A percentile compares a stretch with the other conserved stretches of the same genome.
Conservation (phyloP, 2,888 invertebrate species). For the Latrodectus elegans region DNA sequence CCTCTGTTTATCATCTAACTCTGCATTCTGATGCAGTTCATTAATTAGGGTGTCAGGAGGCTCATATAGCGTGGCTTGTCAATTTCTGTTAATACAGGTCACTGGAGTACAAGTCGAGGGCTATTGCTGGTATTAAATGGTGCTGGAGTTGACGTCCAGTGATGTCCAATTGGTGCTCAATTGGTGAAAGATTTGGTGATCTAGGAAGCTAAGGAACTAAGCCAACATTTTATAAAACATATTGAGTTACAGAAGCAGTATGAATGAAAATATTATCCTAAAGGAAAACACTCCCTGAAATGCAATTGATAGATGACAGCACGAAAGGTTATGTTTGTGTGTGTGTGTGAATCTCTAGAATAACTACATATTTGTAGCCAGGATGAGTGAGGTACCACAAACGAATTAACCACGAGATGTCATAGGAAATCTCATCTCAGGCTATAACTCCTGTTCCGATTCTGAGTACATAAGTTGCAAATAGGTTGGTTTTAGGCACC, state of each 20-base stretch:
- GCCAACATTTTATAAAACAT: not conserved
- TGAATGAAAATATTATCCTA: not conserved
- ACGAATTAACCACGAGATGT: not conserved
- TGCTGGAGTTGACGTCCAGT: slow-evolving; percentile 7
- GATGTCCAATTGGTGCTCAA: not conserved
- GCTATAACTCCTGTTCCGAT: not conserved
- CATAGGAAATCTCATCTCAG: not conserved
- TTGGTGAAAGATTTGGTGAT: slow-evolving; percentile 10
- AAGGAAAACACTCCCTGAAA: not conserved
- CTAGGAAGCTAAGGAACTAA: not conserved
- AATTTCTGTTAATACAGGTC: no score
- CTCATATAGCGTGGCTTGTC: no score
- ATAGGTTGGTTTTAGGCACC: not conserved
- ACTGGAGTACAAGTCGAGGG: no score
- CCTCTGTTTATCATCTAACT: no score
- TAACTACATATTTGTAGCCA: not conserved
- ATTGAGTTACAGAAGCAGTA: not conserved
- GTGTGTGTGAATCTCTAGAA: not conserved
- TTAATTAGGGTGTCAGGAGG: no score
- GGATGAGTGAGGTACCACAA: not conserved
- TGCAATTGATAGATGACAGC: not conserved
- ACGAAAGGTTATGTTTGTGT: no score
- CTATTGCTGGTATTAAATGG: not conserved
- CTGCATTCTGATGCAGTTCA: no score
- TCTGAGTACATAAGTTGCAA: not conserved